phyloP scores from a whole-genome alignment of 2,113 vertebrate genomes.

The Dipodomys merriami region DNA sequence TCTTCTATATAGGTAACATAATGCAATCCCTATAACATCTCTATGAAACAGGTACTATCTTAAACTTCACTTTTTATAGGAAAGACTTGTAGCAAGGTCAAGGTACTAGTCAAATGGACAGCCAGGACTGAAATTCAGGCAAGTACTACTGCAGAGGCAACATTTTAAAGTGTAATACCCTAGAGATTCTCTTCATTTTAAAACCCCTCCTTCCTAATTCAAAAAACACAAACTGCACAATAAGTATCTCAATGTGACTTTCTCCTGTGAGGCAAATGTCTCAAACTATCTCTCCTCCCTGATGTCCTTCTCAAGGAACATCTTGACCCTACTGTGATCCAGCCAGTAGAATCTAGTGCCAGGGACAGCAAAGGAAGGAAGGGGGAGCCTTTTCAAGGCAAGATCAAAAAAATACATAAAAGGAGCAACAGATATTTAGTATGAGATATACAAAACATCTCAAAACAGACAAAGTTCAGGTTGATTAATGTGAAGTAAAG shows the following conservation, averaged over 20 bases:
- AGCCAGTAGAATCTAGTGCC: not conserved
- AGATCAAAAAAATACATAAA: conserved; percentile 7
- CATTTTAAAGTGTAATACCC: not conserved
- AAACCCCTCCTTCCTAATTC: not conserved
- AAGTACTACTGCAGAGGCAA: not conserved
- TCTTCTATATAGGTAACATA: not conserved
- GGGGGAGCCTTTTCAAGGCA: not conserved
- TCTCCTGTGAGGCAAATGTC: conserved; percentile 9
- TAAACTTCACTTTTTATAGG: not conserved
- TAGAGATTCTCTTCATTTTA: not conserved
- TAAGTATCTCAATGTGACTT: conserved; percentile 53
- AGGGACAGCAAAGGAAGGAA: not conserved
- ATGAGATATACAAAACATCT: not conserved
- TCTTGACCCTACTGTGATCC: not conserved
- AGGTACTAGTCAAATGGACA: not conserved
- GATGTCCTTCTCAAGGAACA: not conserved
- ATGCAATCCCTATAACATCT: not conserved
- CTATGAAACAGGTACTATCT: not conserved
- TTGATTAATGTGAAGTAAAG: not conserved
- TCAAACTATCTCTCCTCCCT: not conserved
- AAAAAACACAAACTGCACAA: conserved; percentile 26
- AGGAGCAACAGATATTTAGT: not conserved
- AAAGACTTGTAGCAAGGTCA: not conserved
- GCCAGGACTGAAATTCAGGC: not conserved
- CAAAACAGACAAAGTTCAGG: conserved; percentile 15